Evolutionary conservation across 2,888 invertebrate genomes (phyloP), one percentile per base, ranked within the genome.

Genomic region (Sinodicranocentrus sp.): DNA sequence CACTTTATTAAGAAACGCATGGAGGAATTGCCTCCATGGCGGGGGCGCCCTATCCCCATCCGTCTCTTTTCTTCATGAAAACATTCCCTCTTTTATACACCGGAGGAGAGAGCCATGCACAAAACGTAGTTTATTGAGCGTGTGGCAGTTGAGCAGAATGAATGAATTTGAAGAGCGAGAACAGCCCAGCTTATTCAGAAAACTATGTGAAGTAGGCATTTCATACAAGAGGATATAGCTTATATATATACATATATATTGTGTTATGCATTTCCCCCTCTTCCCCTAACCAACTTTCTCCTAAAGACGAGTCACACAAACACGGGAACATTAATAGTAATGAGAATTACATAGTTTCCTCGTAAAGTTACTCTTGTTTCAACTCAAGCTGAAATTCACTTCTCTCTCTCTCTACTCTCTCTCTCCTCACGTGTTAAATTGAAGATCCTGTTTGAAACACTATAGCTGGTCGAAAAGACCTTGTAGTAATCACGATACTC

Each of bases 301-400:
- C 33, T 33, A 33, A 10, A 6, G 33, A 33, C 13, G 33, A 71
- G 54, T 57, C 57, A 33, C 15, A 52, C 54, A 57, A 21, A 21
- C 23, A 25, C 59, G 21, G 43, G 5, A 28, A 54, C 65, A 65
- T 28, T 75, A 65, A 61, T 65, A 65, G 75, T 65, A 75, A 75
- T 75, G 65, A 75, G 75, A 75, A 75, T 75, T 65, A 75, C 75
- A 75, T 54, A 63, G 75, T 75, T 75, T 75, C 52, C 63, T 52
- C 65, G 61, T 75, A 65, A 75, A 75, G 61, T 65, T 65, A 33
- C 52, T 52, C 33, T 26, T 19, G 21, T 33, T 17, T 33, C 26
- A 44, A 28, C n/a, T 33, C 54, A 52, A 52, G 48, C 28, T 17
- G 17, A 44, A 65, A 52, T 75, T 65, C 28, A 54, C 15, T 75